These are phyloP conservation scores for Pteropus alecto DNA, from an alignment of 2,113 vertebrate species.

Conservation along the genomic window DNA sequence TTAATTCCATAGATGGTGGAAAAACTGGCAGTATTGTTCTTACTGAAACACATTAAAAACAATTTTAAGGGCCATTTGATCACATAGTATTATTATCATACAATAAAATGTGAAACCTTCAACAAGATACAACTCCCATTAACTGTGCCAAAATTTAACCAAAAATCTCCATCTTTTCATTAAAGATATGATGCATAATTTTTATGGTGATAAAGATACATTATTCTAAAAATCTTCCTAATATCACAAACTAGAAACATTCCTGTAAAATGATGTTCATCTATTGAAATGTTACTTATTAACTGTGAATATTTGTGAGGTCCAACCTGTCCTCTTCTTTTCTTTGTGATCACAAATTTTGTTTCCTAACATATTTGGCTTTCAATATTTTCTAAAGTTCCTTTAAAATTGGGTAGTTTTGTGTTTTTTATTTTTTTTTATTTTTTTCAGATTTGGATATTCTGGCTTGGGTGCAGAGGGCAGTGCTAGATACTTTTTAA, in stretches of 20 bases:
- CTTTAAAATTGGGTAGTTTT: neutral
- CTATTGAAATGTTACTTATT: neutral
- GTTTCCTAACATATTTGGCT: neutral
- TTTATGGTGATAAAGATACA: neutral
- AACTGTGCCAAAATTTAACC: neutral
- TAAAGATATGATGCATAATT: neutral
- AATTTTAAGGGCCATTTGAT: slow-evolving; percentile 34
- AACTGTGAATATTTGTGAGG: neutral
- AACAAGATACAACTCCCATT: neutral
- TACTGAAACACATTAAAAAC: neutral
- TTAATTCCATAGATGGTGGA: slow-evolving; percentile 23
- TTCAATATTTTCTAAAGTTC: neutral
- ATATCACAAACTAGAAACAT: slow-evolving; percentile 7
- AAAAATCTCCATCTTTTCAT: neutral
- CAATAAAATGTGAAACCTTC: slow-evolving; percentile 2
- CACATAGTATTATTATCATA: neutral
- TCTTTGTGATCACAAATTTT: neutral
- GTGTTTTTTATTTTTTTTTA: too few species aligned
- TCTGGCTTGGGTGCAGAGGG: neutral
- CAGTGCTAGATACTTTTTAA: neutral
- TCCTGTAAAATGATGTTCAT: neutral
- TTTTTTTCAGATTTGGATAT: neutral
- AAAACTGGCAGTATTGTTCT: neutral
- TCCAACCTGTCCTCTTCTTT: neutral
- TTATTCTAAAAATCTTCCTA: neutral